Evolutionary conservation across 2,113 vertebrate species (phyloP), one percentile per base, ranked within the genome.

Genomic region (Equus quagga): DNA sequence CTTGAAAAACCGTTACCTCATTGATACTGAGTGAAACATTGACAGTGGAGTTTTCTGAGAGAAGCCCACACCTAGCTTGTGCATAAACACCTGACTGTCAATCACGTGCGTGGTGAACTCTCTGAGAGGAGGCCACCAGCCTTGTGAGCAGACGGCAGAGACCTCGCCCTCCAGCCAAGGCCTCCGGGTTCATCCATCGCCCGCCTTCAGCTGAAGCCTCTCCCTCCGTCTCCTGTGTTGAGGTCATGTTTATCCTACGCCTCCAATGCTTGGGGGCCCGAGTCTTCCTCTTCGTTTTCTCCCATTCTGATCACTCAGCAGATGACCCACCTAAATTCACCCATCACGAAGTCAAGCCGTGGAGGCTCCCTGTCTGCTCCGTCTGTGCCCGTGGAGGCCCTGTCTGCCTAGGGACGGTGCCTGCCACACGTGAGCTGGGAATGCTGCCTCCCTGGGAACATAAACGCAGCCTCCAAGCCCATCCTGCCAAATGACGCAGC

Each of bases 151-250:
- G 49, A 49, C 3, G 10, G 76, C 49, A 79, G 49, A 6, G 6
- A 14, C 18, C 33, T 49, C 0, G 0, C 51, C 0, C 0, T 21
- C 11, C 11, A 6, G 2, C 8, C 6, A 12, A 2, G 19, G 3
- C 56, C 33, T n/a, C 51, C 33, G 33, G 10, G 76, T 33, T 14
- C 51, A 8, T 49, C 49, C 49, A 7, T 49, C 49, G 11, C 49
- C 49, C 49, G 49, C 49, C 49, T 11, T 49, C 49, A 49, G 11
- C 7, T 11, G 49, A 11, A 11, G 49, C 49, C 49, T 49, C 49
- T 49, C 49, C 49, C 49, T 49, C 49, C 49, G 49, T 49, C 49
- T 49, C 49, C 49, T 49, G 49, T 49, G 49, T 49, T 8, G 49
- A 7, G 8, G 49, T 7, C 49, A 49, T 11, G 11, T 49, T 49